phyloP scores from a whole-genome alignment of 1,140 invertebrate species.

The Halesus radiatus region DNA sequence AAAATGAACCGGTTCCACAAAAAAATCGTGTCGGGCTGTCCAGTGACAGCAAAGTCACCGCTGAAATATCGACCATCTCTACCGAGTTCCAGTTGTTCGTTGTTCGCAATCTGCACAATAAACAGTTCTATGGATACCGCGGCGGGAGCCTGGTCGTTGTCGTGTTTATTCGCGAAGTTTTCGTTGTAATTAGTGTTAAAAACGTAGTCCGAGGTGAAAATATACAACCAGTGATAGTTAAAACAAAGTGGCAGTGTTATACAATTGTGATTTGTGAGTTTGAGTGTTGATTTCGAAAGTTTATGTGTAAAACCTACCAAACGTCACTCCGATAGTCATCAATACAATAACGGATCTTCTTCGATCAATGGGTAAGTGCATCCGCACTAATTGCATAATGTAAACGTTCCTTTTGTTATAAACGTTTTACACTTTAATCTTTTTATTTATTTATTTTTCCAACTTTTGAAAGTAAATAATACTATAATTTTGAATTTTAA shows the following conservation, averaged over 20 bases:
- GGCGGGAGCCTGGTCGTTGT: slow-evolving; percentile 8
- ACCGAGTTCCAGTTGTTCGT: too few species aligned
- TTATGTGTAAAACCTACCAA: slow-evolving; percentile 15
- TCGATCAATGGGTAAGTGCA: slow-evolving; percentile 18
- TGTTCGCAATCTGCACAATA: slow-evolving; percentile 9
- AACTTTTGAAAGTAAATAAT: not conserved
- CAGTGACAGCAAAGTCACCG: too few species aligned
- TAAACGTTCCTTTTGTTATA: not conserved
- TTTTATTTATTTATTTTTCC: not conserved
- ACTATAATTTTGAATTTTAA: slow-evolving; percentile 35
- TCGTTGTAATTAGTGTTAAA: slow-evolving; percentile 17
- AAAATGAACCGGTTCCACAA: too few species aligned
- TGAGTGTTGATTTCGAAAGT: not conserved
- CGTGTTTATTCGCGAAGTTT: slow-evolving; percentile 32
- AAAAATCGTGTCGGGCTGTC: too few species aligned
- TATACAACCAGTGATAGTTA: not conserved
- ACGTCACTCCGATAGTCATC: slow-evolving; percentile 17
- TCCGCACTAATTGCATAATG: not conserved
- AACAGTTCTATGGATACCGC: slow-evolving; percentile 39
- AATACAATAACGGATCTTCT: slow-evolving; percentile 24
- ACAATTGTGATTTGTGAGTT: slow-evolving; percentile 18
- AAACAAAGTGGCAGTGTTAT: slow-evolving; percentile 23
- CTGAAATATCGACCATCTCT: too few species aligned
- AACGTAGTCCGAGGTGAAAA: slow-evolving; percentile 21
- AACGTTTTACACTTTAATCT: not conserved